phyloP scores from a whole-genome alignment of 1,140 invertebrate species.

The Habropoda laboriosa region DNA sequence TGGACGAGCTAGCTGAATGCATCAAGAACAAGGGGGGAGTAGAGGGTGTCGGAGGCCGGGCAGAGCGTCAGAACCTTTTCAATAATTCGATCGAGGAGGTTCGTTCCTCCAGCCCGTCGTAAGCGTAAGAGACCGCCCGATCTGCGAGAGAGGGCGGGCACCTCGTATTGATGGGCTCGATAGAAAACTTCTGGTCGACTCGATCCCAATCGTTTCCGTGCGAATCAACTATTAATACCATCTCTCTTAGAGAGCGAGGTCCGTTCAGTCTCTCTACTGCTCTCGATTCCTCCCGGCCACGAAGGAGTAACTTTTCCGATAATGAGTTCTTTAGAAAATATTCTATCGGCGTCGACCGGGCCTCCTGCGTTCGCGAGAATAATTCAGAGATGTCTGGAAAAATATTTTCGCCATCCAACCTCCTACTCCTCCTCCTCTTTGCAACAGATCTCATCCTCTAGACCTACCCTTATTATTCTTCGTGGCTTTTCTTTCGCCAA shows the following conservation, averaged over 20 bases:
- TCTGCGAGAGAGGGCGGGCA: not conserved
- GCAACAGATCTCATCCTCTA: not conserved
- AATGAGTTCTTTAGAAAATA: conserved; percentile 71
- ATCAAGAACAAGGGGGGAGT: not conserved
- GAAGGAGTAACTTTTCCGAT: conserved; percentile 57
- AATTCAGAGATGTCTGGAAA: conserved; percentile 66
- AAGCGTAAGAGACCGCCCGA: conserved; percentile 11
- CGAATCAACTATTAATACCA: conserved; percentile 65
- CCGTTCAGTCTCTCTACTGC: not conserved
- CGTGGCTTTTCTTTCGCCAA: conserved; percentile 14
- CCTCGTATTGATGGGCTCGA: conserved; percentile 13
- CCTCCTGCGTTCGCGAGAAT: conserved; percentile 52
- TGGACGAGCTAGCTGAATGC: too few species aligned
- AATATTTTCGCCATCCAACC: conserved; percentile 67
- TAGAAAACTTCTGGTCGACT: conserved; percentile 58
- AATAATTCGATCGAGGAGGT: conserved; percentile 56
- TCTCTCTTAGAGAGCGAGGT: not conserved
- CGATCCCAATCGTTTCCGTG: conserved; percentile 51
- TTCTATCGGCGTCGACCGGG: conserved; percentile 66
- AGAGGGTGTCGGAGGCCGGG: conserved; percentile 4
- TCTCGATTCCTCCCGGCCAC: not conserved
- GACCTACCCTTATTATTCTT: conserved; percentile 36
- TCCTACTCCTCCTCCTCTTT: not conserved
- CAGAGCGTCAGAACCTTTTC: conserved; percentile 28
- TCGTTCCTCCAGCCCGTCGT: not conserved